Conservation (phyloP, 2,113 vertebrate species). For the Cygnus buccinator region DNA sequence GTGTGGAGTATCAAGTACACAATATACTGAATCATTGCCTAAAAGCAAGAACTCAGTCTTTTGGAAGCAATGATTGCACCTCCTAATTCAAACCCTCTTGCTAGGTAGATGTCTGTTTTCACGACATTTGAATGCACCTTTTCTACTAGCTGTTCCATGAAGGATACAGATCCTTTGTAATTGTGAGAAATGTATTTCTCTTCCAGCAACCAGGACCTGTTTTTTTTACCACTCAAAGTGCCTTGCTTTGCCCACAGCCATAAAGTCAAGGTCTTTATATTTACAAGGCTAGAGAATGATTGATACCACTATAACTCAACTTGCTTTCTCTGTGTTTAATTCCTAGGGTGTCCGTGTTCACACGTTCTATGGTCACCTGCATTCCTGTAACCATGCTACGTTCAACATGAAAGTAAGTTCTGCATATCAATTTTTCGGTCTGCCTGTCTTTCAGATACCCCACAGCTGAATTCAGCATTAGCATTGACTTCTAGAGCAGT, state of each 20-base stretch:
- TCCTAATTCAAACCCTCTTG: not conserved
- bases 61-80: not conserved
- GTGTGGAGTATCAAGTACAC: not conserved
- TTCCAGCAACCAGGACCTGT: not conserved
- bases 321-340: not conserved
- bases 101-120: not conserved
- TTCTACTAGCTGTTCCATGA: not conserved
- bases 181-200: not conserved
- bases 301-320: not conserved
- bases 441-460: not conserved
- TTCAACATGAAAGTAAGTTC: constrained; percentile 71
- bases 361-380: constrained; percentile 81
- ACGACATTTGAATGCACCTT: not conserved
- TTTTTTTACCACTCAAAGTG: not conserved
- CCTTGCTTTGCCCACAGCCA: not conserved
- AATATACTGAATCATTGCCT: not conserved
- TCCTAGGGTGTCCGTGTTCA: constrained; percentile 72
- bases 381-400: constrained; percentile 81
- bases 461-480: not conserved
- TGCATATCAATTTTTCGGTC: accelerated
- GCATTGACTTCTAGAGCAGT: not conserved
- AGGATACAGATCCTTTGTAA: not conserved
- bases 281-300: not conserved
- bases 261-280: not conserved
- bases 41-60: not conserved